These are phyloP conservation scores for Eciton burchellii DNA, from an alignment of 1,140 invertebrate species.

Conservation along the genomic window DNA sequence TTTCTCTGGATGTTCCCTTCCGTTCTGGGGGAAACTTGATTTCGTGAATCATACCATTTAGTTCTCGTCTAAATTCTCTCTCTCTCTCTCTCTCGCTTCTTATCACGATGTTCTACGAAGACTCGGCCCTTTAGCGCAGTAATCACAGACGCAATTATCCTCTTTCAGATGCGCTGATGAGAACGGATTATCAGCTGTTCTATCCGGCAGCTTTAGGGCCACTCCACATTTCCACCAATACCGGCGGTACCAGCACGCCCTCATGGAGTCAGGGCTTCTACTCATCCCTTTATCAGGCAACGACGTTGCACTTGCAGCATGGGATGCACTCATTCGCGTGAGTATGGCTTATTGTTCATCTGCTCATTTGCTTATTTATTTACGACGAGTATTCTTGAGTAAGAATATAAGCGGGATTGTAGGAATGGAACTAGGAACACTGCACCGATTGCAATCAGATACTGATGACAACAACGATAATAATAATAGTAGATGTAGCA, in stretches of 20 bases:
- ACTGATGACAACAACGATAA: no score
- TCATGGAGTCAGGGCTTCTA: conserved; percentile 84
- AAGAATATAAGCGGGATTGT: no score
- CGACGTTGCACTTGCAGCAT: conserved; percentile 80
- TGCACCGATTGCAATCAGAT: no score
- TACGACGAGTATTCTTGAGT: no score
- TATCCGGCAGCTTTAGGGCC: conserved; percentile 83
- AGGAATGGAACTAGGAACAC: no score
- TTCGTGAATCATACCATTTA: no score
- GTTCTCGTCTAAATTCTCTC: no score
- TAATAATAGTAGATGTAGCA: no score
- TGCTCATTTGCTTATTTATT: not conserved
- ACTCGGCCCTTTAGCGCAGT: not conserved
- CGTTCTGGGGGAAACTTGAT: no score
- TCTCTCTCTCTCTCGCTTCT: no score
- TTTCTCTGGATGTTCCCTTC: no score
- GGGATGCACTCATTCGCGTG: conserved; percentile 81
- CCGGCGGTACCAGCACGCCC: conserved; percentile 75
- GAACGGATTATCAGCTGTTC: conserved; percentile 84
- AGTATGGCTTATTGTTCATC: conserved; percentile 30
- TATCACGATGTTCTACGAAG: no score
- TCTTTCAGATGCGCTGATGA: conserved; percentile 80
- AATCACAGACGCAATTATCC: not conserved
- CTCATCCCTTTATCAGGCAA: conserved; percentile 83
- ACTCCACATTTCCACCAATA: conserved; percentile 80